Evolutionary conservation across 2,113 vertebrate species (phyloP), one percentile per base, ranked within the genome.

Genomic region (Tautogolabrus adspersus): DNA sequence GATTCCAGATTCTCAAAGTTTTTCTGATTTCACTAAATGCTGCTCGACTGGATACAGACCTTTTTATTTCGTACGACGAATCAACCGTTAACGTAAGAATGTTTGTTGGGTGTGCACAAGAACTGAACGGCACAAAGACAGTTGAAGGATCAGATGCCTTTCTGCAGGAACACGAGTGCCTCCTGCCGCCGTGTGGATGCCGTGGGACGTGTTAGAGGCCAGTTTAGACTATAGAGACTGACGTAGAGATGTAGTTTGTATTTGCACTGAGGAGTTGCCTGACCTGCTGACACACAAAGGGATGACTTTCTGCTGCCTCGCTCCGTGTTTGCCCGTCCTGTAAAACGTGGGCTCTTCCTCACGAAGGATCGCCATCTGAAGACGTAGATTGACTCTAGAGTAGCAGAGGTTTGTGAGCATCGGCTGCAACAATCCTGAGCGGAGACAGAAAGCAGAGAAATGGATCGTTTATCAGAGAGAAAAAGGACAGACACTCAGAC

Each of bases 181-280:
- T 77, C 42, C 5, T 13, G 51, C 44, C 9, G 63, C 57, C 26
- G 12, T 10, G 49, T 34, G n/a, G 60, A 9, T 2, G 47, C 58
- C 2, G 30, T 7, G 1, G 46, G n/a, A 34, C 16, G 16, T 6
- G 56, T 65, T 8, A 3, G 42, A 73, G 59, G 76, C 64, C 60
- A 34, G 63, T 66, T 62, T 56, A 71, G 81, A 74, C n/a, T 26
- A n/a, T 79, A 76, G 61, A 81, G 73, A 58, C 79, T 46, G 68
- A 71, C 5, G 58, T 66, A 64, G 68, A 71, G 56, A 70, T 67
- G 68, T 75, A 60, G 72, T 81, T 85, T 63, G 62, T 69, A 67
- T 84, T 86, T 89, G 87, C 82, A 79, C 89, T 85, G 85, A 79
- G 77, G 72, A 66, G 70, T 70, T 58, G 66, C 71, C 70, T 38